A percentile compares a stretch with the other conserved stretches of the same genome.
These are phyloP conservation scores for Dendrolimus punctatus DNA, from an alignment of 1,140 invertebrate genomes.

Conservation along the genomic window DNA sequence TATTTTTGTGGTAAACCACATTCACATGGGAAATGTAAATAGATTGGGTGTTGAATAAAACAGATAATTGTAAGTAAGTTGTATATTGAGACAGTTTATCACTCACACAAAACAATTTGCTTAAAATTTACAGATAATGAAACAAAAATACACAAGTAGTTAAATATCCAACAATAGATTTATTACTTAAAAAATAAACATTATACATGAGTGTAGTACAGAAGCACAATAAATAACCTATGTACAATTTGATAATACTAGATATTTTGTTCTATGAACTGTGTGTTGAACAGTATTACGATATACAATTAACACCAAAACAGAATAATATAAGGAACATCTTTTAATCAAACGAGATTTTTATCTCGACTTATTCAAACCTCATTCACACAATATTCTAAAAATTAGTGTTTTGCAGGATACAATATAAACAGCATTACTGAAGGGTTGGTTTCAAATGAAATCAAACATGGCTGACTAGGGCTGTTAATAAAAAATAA, in stretches of 20 bases:
- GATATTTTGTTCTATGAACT: conserved; percentile 14
- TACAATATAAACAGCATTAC: too few relatives aligned
- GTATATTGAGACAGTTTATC: conserved; percentile 67
- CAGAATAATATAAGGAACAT: too few relatives aligned
- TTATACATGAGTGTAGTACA: conserved; percentile 38
- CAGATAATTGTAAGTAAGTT: conserved; percentile 53
- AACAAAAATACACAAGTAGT: conserved; percentile 56
- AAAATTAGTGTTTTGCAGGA: too few relatives aligned
- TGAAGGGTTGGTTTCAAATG: too few relatives aligned
- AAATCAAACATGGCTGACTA: too few relatives aligned
- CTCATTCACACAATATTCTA: too few relatives aligned
- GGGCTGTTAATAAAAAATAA: too few relatives aligned
- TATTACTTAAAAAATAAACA: conserved; percentile 57
- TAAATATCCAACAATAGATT: conserved; percentile 62
- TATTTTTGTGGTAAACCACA: conserved; percentile 8
- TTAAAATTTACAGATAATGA: conserved; percentile 63
- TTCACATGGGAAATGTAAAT: not conserved
- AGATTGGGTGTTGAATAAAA: conserved; percentile 31
- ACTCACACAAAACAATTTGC: conserved; percentile 63
- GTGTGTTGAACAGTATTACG: conserved; percentile 3
- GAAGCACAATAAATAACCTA: conserved; percentile 56
- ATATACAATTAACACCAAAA: not conserved
- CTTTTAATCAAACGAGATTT: too few relatives aligned
- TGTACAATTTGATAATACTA: conserved; percentile 34
- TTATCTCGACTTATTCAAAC: too few relatives aligned